A percentile compares a stretch with the other conserved stretches of the same genome.
These are phyloP conservation scores for Periophthalmus magnuspinnatus DNA, from an alignment of 2,797 vertebrate genomes.

Conservation along the genomic window DNA sequence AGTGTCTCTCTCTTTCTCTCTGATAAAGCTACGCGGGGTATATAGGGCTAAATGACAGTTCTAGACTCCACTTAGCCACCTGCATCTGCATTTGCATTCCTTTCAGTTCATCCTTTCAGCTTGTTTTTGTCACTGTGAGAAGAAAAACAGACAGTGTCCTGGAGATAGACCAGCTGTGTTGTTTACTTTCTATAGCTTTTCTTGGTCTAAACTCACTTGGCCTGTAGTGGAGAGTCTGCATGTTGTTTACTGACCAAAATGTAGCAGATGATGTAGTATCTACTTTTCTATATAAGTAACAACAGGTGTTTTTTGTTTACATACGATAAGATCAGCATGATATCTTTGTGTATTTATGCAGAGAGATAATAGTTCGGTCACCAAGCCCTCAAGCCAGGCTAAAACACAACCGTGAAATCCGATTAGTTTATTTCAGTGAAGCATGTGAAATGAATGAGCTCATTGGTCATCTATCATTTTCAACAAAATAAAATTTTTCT, in stretches of 20 bases:
- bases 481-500: too few species aligned
- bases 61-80: constrained; percentile 15
- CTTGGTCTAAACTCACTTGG: not conserved
- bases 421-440: too few species aligned
- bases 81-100: constrained; percentile 32
- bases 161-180: constrained; percentile 21
- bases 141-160: not conserved
- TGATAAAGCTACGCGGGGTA: constrained; percentile 43
- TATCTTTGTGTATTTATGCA: too few species aligned
- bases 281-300: too few species aligned
- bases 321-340: too few species aligned
- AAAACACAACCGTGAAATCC: too few species aligned
- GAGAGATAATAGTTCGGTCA: too few species aligned
- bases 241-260: not conserved
- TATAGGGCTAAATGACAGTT: constrained; percentile 25
- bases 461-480: too few species aligned
- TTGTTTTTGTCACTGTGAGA: constrained; percentile 15
- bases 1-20: constrained; percentile 29
- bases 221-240: not conserved
- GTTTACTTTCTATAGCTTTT: constrained; percentile 18
- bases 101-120: not conserved
- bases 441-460: too few species aligned
- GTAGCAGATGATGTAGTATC: too few species aligned
- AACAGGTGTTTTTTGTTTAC: too few species aligned
- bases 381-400: too few species aligned